Evolutionary conservation across 2,888 invertebrate species (phyloP), one percentile per base, ranked within the genome.

Genomic region (Tachina lurida): DNA sequence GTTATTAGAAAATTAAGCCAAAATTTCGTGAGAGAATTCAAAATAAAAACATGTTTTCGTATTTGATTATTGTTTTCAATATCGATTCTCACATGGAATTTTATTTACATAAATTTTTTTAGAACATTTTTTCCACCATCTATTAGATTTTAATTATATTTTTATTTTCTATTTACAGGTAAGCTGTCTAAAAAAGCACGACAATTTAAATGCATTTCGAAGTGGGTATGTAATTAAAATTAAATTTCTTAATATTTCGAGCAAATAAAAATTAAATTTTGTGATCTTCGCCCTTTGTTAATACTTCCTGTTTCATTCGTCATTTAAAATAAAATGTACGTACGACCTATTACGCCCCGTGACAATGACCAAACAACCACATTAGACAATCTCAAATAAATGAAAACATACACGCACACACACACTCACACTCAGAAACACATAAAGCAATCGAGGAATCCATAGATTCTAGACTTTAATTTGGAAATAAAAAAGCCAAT

Each of bases 331-430:
- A 49, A 58, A 58, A 52, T 13, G 12, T 10, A 71, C 2, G 39
- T 31, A 70, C 8, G 31, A 41, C 52, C 77, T n/a, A 19, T 60
- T 43, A 39, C n/a, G 70, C 47, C 58, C 58, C 58, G 52, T 80
- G 75, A 54, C 84, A 84, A 80, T 79, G 75, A 84, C 56, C 79
- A 74, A 68, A 31, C 77, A 52, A 22, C 41, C 22, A 31, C 8
- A 39, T 74, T 62, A 49, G 47, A 60, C 49, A 41, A 41, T 15
- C 3, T 43, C 17, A 62, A 22, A 70, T 31, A 5, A 8, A 41
- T 7, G 17, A 62, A 17, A 62, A 17, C 39, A 41, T 4, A 15
- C 4, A n/a, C n/a, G n/a, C 7, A 8, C 13, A 52, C 7, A 47
- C 10, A 41, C 17, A 3, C 22, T 2, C 22, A 22, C 22, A 22